Evolutionary conservation across 2,797 vertebrate species (phyloP), one percentile per base, ranked within the genome.

Genomic region (Propithecus perrieri): DNA sequence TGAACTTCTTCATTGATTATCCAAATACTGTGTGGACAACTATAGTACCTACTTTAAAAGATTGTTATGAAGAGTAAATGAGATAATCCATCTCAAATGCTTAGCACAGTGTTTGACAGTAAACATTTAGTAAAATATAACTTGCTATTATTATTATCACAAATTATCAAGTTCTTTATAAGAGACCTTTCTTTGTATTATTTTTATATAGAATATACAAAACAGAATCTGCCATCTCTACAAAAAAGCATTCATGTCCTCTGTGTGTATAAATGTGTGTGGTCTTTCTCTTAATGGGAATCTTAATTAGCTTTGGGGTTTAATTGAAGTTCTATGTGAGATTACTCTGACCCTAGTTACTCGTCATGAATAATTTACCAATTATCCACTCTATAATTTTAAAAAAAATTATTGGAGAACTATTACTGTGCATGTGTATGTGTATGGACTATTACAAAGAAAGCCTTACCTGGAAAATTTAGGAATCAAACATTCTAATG

Each of bases 21-120:
- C n/a, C 83, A 50, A 96, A 84, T 95, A 84, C 91, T 89, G 95
- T 55, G 43, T 78, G 20, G 55, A 79, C 30, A 94, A 57, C 92
- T 94, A 79, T 74, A 88, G 26, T 59, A 72, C 69, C 61, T 72
- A 78, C 65, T 92, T 96, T 85, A 85, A 93, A 92, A 69, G 48
- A 79, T 71, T 94, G 28, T 35, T 63, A 30, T 46, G 65, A 69
- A 41, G 38, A 93, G 86, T 91, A 89, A 75, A 95, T 91, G 57
- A 96, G 28, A 92, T 48, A 72, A 93, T 92, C 50, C 14, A 55
- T 50, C 33, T 93, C 53, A 78, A 10, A 81, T 59, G 24, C 7
- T 89, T 76, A 89, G 35, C 61, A 89, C 18, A 96, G 14, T 93
- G 28, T 89, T 95, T 85, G 43, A 75, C 41, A 28, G n/a, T 92